phyloP scores from a whole-genome alignment of 2,113 vertebrate genomes.

The Pangasianodon gigas region DNA sequence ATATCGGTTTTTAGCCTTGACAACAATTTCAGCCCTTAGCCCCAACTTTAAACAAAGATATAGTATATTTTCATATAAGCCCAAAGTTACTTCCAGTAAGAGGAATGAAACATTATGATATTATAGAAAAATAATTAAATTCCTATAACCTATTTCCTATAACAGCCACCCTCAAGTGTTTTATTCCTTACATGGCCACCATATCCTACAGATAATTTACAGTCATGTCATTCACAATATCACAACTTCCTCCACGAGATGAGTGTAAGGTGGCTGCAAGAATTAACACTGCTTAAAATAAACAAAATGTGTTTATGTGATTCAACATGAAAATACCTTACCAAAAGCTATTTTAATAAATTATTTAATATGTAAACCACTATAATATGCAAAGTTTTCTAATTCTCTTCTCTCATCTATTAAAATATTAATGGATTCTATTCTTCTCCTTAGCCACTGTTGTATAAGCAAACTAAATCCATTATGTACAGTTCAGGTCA shows the following conservation, averaged over 20 bases:
- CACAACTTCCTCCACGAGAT: neutral
- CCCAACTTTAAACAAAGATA: neutral
- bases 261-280: neutral
- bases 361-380: neutral
- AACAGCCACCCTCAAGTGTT: neutral
- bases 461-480: neutral
- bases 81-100: neutral
- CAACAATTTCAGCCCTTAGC: neutral
- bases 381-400: neutral
- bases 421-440: neutral
- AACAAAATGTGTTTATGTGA: neutral
- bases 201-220: neutral
- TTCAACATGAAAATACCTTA: neutral
- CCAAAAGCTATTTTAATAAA: neutral
- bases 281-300: neutral
- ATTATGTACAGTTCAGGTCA: neutral
- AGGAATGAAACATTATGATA: neutral
- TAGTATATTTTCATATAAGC: neutral
- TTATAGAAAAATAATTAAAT: neutral
- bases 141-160: neutral
- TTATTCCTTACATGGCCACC: neutral
- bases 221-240: neutral
- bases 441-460: neutral
- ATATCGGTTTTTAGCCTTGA: neutral
- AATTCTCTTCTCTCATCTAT: neutral